Base-by-base conservation (phyloP, 2,888 invertebrate genomes). In the Leptogaster cylindrica region DNA sequence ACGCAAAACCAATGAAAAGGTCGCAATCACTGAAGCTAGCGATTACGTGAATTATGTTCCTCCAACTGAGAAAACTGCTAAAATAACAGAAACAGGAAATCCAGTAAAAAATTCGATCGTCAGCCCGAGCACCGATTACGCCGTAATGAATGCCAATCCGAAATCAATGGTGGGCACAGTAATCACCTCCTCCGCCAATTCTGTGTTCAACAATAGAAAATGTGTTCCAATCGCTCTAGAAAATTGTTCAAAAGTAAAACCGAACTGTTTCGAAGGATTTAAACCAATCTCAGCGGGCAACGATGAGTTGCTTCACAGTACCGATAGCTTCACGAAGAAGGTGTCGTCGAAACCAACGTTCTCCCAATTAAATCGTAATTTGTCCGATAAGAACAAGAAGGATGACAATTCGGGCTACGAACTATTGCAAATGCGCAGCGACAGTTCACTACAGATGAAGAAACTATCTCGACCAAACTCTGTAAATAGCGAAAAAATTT, bases 61-160 rank as follows among this genome's bases (percentile, higher is more conserved):
- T 20, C 6, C 23, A 12, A 23, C n/a, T 23, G 33, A 20, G 3
- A 31, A 36, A 14, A 23, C 48, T 12, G 25, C 1, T 46, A 16
- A 8, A 33, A 33, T n/a, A 64, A 18, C 46, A 41, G 75, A 33
- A 72, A 69, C 16, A 72, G 31, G 18, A 31, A 52, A 12, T 10
- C 3, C 5, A 14, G 8, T 52, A 2, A 31, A 52, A 2, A 52
- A 44, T 55, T 6, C 66, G 28, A 36, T 41, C 28, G 33, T 27
- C 46, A 68, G 48, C 39, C 10, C 28, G 48, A 10, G 36, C 18
- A 8, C 36, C 10, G 84, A 84, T 73, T 85, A 86, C 76, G 84
- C 85, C 66, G 76, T 83, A 66, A 82, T 86, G 77, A 80, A 79
- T 69, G 78, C 78, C 2, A 16, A 52, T 2, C 33, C 27, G 23